These are phyloP conservation scores for Drosophila mettleri DNA, from an alignment of 2,888 invertebrate species.

Conservation along the genomic window DNA sequence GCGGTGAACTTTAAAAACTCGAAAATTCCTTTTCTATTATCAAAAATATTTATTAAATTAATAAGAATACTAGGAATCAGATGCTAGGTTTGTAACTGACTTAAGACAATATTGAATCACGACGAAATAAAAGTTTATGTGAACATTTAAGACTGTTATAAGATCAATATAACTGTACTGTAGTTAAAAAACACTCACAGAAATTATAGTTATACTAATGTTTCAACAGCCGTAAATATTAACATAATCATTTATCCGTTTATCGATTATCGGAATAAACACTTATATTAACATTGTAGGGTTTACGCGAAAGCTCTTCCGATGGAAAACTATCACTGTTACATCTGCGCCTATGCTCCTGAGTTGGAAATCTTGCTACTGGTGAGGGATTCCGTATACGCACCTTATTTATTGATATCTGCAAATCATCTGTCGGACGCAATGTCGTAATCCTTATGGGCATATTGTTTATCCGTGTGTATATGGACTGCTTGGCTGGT, in stretches of 20 bases:
- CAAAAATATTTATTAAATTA: conserved; percentile 1
- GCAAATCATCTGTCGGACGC: conserved; percentile 31
- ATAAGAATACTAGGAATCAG: conserved; percentile 8
- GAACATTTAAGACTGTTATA: conserved; percentile 14
- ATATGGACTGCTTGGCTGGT: conserved; percentile 40
- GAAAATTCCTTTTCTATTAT: too few species aligned
- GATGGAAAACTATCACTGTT: not conserved
- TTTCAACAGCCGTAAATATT: conserved; percentile 10
- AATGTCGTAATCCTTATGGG: conserved; percentile 66
- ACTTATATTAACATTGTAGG: conserved; percentile 75
- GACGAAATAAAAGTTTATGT: not conserved
- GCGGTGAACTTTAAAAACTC: conserved; percentile 47
- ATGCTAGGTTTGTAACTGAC: conserved; percentile 17
- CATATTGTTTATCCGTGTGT: conserved; percentile 58
- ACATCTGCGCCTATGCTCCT: not conserved
- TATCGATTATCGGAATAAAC: conserved; percentile 70
- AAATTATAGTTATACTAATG: conserved; percentile 24
- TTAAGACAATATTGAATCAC: not conserved
- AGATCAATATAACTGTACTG: conserved; percentile 13
- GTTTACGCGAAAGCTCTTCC: conserved; percentile 7
- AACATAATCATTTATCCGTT: conserved; percentile 33
- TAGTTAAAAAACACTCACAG: not conserved
- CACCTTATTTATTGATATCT: conserved; percentile 49
- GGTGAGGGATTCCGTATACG: conserved; percentile 30
- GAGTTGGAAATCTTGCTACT: not conserved